Percentiles rank a stretch among this genome's conserved stretches.
Conservation (phyloP, 64 coral and sea anemone genomes). For the Pocillopora verrucosa region DNA sequence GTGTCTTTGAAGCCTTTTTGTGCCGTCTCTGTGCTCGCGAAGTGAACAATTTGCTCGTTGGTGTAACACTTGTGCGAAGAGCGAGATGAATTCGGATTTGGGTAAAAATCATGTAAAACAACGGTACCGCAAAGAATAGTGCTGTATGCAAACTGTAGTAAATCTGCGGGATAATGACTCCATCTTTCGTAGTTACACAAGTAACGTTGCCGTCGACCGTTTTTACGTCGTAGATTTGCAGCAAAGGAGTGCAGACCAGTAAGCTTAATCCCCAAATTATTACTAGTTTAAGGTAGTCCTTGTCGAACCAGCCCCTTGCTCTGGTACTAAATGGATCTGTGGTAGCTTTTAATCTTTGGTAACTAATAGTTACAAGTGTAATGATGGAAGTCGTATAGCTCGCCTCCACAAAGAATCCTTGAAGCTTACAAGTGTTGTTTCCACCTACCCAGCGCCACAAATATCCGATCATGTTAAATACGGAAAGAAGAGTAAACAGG, state of each 20-base stretch:
- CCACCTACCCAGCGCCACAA: slow-evolving; percentile 17
- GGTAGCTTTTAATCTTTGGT: slow-evolving; percentile 17
- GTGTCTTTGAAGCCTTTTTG: too few relatives aligned
- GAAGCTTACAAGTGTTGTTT: slow-evolving; percentile 28
- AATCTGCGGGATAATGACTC: neutral
- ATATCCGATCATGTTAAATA: neutral
- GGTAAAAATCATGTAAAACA: neutral
- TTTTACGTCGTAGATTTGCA: neutral
- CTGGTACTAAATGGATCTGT: slow-evolving; percentile 2
- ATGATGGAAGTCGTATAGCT: slow-evolving; percentile 38
- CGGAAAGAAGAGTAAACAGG: too few relatives aligned
- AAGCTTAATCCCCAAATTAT: neutral
- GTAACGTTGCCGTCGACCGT: neutral
- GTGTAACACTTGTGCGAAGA: too few relatives aligned
- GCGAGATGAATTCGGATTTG: neutral
- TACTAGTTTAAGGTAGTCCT: neutral
- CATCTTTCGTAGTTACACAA: too few relatives aligned
- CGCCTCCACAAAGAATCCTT: slow-evolving; percentile 41
- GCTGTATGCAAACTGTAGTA: neutral
- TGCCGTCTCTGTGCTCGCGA: too few relatives aligned
- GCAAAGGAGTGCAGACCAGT: neutral
- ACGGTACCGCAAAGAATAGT: neutral
- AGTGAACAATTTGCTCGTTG: too few relatives aligned
- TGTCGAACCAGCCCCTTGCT: neutral
- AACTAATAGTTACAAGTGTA: slow-evolving; percentile 31